These are phyloP conservation scores for Pharmacophagus antenor DNA, from an alignment of 2,888 invertebrate genomes.

Conservation along the genomic window DNA sequence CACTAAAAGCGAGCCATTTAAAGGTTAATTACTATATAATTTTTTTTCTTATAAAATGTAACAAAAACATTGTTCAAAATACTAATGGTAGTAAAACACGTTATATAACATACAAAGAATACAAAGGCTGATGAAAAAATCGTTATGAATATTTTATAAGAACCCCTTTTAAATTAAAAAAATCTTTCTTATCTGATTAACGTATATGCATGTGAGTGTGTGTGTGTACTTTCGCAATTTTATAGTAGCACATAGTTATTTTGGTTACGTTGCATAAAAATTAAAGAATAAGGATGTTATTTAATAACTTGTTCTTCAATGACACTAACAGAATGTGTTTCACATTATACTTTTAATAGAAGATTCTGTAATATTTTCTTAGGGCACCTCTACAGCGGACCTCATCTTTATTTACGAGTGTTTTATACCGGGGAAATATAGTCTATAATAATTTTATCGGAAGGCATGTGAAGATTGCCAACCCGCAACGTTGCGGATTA, in stretches of 20 bases:
- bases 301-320: too few relatives aligned
- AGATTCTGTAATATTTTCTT: conserved; percentile 3
- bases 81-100: not conserved
- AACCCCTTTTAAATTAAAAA: too few relatives aligned
- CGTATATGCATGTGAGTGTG: too few relatives aligned
- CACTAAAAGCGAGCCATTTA: conserved; percentile 5
- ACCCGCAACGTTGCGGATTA: conserved; percentile 15
- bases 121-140: not conserved
- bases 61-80: not conserved
- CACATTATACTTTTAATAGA: not conserved
- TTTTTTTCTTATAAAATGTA: not conserved
- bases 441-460: conserved; percentile 14
- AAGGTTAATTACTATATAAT: conserved; percentile 2
- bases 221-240: too few relatives aligned
- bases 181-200: too few relatives aligned
- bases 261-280: too few relatives aligned
- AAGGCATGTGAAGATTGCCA: conserved; percentile 20
- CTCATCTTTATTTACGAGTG: conserved; percentile 7
- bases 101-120: not conserved
- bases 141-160: too few relatives aligned
- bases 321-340: too few relatives aligned
- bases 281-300: too few relatives aligned
- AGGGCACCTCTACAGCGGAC: not conserved
- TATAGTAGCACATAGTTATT: too few relatives aligned
- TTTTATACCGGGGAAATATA: not conserved